Evolutionary conservation across 2,113 vertebrate genomes (phyloP).

Genomic region (Fregata magnificens): DNA sequence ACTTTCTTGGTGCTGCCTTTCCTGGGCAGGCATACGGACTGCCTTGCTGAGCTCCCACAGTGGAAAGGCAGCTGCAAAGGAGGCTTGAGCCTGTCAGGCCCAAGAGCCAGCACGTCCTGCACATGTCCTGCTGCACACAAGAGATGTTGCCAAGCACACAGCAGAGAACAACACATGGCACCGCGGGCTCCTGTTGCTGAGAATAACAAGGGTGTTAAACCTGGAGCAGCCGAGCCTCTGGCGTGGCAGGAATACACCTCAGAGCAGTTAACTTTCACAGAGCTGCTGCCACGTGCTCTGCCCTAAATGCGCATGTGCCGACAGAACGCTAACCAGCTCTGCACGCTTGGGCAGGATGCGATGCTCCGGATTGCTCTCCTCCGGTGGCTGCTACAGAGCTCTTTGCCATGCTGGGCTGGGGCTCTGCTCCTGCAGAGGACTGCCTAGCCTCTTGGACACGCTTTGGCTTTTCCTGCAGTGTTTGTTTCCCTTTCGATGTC

Average conservation of each 20-base stretch:
- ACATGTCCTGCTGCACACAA: accelerated
- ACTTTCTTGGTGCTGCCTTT: neutral
- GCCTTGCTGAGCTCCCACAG: neutral
- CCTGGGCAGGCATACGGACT: accelerated
- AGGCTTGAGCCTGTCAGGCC: neutral
- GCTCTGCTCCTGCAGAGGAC: neutral
- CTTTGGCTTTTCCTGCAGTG: neutral
- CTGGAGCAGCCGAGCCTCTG: neutral
- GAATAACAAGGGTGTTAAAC: neutral
- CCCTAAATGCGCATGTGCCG: neutral
- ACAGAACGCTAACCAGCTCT: neutral
- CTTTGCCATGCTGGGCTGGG: neutral
- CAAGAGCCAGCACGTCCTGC: accelerated
- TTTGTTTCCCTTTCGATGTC: neutral
- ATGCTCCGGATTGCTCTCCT: accelerated
- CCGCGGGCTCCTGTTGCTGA: neutral
- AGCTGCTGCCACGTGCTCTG: neutral
- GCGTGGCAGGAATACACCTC: neutral
- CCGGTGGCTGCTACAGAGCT: neutral
- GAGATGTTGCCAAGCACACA: neutral
- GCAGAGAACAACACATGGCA: neutral
- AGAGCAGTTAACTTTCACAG: neutral
- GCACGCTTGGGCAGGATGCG: accelerated
- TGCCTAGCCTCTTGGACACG: accelerated
- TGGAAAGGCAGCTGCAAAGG: neutral